Evolutionary conservation across 2,888 invertebrate species (phyloP).

Genomic region (Timandra comae): DNA sequence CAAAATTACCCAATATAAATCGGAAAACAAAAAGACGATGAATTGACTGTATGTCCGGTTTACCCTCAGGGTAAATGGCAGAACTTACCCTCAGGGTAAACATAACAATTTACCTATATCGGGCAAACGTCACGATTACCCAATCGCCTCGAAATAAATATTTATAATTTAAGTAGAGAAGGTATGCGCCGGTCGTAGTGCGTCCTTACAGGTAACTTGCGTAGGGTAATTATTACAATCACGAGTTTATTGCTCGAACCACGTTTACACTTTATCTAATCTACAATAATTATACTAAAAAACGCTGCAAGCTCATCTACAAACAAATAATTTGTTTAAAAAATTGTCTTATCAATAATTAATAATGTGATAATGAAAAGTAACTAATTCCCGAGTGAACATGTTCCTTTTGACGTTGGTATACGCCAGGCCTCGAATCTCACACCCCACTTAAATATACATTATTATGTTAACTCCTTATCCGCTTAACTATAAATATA

Average conservation of each 20-base stretch:
- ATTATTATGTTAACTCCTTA: conserved; percentile 60
- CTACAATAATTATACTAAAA: conserved; percentile 26
- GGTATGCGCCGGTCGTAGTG: conserved; percentile 30
- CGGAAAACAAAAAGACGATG: too few relatives aligned
- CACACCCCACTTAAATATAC: conserved; percentile 35
- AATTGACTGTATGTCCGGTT: too few relatives aligned
- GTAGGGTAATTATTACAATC: conserved; percentile 29
- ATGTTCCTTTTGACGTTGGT: conserved; percentile 16
- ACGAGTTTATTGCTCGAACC: conserved; percentile 19
- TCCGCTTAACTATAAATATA: conserved; percentile 65
- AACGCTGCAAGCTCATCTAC: conserved; percentile 71
- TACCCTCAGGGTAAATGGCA: too few relatives aligned
- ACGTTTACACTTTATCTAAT: conserved; percentile 29
- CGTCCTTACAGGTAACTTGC: conserved; percentile 49
- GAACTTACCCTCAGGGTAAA: too few relatives aligned
- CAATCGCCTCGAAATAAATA: conserved; percentile 5
- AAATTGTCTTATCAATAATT: conserved; percentile 41
- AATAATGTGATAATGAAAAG: conserved; percentile 14
- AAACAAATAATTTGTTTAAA: conserved; percentile 47
- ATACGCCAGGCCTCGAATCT: conserved; percentile 41
- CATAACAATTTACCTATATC: not conserved
- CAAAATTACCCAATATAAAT: not conserved
- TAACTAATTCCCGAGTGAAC: not conserved
- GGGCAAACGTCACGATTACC: conserved; percentile 1
- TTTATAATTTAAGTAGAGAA: conserved; percentile 29